Conservation (phyloP, 1,140 invertebrate species). For the Panonychus citri region DNA sequence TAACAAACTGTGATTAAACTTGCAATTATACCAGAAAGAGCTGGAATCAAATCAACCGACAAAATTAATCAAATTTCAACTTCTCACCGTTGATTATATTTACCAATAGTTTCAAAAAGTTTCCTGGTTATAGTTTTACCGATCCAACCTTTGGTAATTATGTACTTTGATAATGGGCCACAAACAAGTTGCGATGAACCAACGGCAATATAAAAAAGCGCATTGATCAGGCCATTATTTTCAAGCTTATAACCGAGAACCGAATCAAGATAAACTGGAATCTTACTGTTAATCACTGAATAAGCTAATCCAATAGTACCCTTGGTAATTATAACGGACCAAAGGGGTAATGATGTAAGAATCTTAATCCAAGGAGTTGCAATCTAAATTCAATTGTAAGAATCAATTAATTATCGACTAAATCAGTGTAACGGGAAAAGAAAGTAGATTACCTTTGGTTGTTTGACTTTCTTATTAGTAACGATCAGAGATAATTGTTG, state of each 20-base stretch:
- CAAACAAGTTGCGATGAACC: neutral
- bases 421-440: too few species aligned
- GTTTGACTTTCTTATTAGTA: too few species aligned
- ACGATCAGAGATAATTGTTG: too few species aligned
- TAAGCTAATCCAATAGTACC: conserved; percentile 27
- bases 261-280: conserved; percentile 11
- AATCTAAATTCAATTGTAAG: too few species aligned
- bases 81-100: conserved; percentile 1
- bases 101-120: conserved; percentile 13
- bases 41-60: neutral
- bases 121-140: conserved; percentile 13
- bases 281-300: conserved; percentile 4
- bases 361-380: conserved; percentile 19
- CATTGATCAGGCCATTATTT: conserved; percentile 3
- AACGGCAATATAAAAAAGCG: neutral
- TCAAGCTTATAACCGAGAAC: conserved; percentile 7
- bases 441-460: too few species aligned
- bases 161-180: neutral
- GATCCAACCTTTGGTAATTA: neutral
- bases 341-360: conserved; percentile 25
- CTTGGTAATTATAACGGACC: conserved; percentile 28
- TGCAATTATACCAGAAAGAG: neutral
- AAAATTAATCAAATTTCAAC: too few species aligned
- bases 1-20: neutral
- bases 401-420: too few species aligned